Conservation (phyloP, 1,140 invertebrate species). For the Holotrichia oblita region DNA sequence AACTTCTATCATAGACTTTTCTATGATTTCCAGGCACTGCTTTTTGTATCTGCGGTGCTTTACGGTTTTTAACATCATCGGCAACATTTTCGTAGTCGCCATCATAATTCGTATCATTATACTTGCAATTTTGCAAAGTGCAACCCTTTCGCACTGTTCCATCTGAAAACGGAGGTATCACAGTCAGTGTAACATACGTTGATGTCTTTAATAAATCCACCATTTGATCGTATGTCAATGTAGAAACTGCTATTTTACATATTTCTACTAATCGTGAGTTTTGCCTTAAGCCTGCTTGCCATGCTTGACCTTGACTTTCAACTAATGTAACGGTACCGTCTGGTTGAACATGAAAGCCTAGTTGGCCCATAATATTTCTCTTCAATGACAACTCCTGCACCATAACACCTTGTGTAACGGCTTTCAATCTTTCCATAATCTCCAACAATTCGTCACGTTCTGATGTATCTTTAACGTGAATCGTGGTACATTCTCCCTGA, state of each 20-base stretch:
- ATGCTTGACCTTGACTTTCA: constrained; percentile 86
- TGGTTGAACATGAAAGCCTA: constrained; percentile 96
- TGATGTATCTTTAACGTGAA: constrained; percentile 72
- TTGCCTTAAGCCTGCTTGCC: constrained; percentile 88
- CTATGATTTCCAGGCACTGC: constrained; percentile 68
- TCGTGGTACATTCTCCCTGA: constrained; percentile 84
- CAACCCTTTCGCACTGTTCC: constrained; percentile 69
- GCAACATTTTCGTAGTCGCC: constrained; percentile 76
- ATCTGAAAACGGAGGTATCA: constrained; percentile 74
- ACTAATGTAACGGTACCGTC: constrained; percentile 96
- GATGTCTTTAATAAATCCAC: constrained; percentile 93
- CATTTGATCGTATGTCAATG: constrained; percentile 91
- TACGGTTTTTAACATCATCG: constrained; percentile 53
- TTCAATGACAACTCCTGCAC: constrained; percentile 75
- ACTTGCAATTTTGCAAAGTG: constrained; percentile 73
- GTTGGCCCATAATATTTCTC: constrained; percentile 83
- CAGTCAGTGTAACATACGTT: constrained; percentile 82
- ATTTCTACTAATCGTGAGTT: constrained; percentile 93
- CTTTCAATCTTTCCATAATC: constrained; percentile 75
- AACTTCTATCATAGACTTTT: constrained; percentile 75
- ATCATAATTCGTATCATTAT: constrained; percentile 70
- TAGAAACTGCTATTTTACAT: constrained; percentile 88
- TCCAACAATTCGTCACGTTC: constrained; percentile 83
- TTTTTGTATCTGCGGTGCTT: constrained; percentile 63
- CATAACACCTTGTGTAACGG: constrained; percentile 78